A percentile compares a stretch with the other conserved stretches of the same genome.
Evolutionary conservation across 2,888 invertebrate species (phyloP).

Genomic region (Ophonus ardosiacus): DNA sequence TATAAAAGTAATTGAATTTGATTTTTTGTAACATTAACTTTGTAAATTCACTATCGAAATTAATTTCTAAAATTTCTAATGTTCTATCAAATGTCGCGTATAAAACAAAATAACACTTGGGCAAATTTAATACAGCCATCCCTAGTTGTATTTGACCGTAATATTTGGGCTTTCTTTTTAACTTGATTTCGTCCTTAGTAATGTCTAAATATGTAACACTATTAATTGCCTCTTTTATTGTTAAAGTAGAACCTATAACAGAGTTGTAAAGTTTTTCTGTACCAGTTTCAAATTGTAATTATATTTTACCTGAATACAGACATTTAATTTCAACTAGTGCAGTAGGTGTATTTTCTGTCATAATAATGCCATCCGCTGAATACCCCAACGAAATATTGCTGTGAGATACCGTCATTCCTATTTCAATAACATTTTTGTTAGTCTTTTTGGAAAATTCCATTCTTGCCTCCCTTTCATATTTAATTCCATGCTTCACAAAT

Average conservation of each 20-base stretch:
- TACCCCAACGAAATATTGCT: not conserved
- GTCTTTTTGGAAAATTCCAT: not conserved
- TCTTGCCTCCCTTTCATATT: not conserved
- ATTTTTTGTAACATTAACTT: not conserved
- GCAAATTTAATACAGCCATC: not conserved
- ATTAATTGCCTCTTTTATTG: not conserved
- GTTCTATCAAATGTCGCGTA: not conserved
- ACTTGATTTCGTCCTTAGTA: not conserved
- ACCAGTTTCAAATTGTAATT: not conserved
- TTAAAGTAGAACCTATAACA: not conserved
- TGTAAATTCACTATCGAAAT: not conserved
- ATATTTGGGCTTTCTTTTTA: not conserved
- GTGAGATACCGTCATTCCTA: not conserved
- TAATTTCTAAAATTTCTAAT: not conserved
- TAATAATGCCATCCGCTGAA: not conserved
- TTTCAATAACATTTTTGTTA: not conserved
- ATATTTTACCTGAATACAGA: not conserved
- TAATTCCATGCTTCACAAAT: not conserved
- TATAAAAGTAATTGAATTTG: not conserved
- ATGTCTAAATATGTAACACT: not conserved
- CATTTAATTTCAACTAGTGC: slow-evolving; percentile 21
- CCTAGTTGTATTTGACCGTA: not conserved
- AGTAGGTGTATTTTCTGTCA: not conserved
- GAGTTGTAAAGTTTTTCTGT: not conserved
- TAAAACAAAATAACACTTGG: not conserved